Percentiles rank a stretch among this genome's conserved stretches.
Conservation (phyloP, 92 coral and sea anemone genomes). For the Actinostola sp. region DNA sequence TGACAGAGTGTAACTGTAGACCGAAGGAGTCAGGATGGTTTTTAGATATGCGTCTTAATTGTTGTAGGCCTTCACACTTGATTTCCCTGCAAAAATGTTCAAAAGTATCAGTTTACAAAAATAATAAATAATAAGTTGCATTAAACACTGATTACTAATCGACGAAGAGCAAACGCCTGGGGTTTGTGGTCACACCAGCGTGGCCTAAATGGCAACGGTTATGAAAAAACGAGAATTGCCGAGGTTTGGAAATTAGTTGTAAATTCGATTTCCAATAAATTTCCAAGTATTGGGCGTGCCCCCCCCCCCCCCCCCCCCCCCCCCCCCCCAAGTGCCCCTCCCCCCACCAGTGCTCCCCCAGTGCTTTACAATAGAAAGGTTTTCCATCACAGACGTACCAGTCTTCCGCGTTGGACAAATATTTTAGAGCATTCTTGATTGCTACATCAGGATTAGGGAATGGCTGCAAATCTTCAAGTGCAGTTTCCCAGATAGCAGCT, state of each 20-base stretch:
- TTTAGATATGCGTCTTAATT: slow-evolving; percentile 79
- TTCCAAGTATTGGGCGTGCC: too few relatives aligned
- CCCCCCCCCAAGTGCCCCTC: too few relatives aligned
- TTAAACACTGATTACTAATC: too few relatives aligned
- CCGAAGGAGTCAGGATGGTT: slow-evolving; percentile 79
- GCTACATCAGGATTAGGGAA: slow-evolving; percentile 86
- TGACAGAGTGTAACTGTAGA: slow-evolving; percentile 73
- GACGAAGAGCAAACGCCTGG: too few relatives aligned
- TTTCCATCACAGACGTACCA: slow-evolving; percentile 58
- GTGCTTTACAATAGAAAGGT: background rate
- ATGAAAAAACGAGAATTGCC: too few relatives aligned
- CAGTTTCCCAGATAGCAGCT: slow-evolving; percentile 81
- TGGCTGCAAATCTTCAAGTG: slow-evolving; percentile 79
- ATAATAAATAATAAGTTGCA: too few relatives aligned
- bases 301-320: too few relatives aligned
- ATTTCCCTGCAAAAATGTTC: slow-evolving; percentile 61
- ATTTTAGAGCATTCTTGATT: slow-evolving; percentile 71
- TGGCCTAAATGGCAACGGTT: too few relatives aligned
- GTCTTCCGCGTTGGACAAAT: slow-evolving; percentile 77
- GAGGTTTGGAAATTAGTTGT: too few relatives aligned
- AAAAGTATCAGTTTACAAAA: background rate
- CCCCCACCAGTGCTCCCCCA: too few relatives aligned
- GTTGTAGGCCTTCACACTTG: slow-evolving; percentile 91
- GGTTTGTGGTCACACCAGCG: too few relatives aligned
- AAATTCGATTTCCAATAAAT: too few relatives aligned